Conservation (phyloP, 2,888 invertebrate genomes). For the Rhagonycha fulva region DNA sequence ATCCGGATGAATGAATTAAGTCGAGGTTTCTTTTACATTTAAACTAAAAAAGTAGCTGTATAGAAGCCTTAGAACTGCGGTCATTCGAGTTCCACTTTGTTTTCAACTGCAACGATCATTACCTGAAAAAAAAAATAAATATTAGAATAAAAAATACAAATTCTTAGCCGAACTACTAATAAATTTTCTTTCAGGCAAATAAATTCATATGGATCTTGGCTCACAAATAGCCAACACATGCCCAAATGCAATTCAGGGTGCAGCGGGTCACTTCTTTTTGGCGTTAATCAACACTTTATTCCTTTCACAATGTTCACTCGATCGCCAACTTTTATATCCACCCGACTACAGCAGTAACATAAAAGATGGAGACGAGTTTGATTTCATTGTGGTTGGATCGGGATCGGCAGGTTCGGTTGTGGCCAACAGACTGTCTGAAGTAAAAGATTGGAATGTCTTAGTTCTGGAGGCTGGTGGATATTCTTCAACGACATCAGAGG, state of each 20-base stretch:
- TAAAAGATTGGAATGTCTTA: slow-evolving; percentile 55
- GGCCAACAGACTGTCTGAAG: slow-evolving; percentile 57
- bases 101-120: too few relatives aligned
- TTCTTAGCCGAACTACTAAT: too few relatives aligned
- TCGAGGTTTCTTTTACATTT: too few relatives aligned
- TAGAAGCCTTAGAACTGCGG: too few relatives aligned
- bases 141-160: too few relatives aligned
- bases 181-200: too few relatives aligned
- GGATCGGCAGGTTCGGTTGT: slow-evolving; percentile 60
- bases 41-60: too few relatives aligned
- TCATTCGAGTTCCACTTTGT: too few relatives aligned
- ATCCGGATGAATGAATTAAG: too few relatives aligned
- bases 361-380: slow-evolving; percentile 48
- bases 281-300: slow-evolving; percentile 41
- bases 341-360: slow-evolving; percentile 13
- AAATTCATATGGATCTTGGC: not conserved
- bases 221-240: not conserved
- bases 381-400: slow-evolving; percentile 60
- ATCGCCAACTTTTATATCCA: not conserved
- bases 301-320: not conserved
- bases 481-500: slow-evolving; percentile 54
- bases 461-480: slow-evolving; percentile 60
- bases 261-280: slow-evolving; percentile 47
- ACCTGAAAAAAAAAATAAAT: too few relatives aligned
- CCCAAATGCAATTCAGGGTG: not conserved